Evolutionary conservation across 2,888 invertebrate species (phyloP).

Genomic region (Lasioglossum zephyrum): DNA sequence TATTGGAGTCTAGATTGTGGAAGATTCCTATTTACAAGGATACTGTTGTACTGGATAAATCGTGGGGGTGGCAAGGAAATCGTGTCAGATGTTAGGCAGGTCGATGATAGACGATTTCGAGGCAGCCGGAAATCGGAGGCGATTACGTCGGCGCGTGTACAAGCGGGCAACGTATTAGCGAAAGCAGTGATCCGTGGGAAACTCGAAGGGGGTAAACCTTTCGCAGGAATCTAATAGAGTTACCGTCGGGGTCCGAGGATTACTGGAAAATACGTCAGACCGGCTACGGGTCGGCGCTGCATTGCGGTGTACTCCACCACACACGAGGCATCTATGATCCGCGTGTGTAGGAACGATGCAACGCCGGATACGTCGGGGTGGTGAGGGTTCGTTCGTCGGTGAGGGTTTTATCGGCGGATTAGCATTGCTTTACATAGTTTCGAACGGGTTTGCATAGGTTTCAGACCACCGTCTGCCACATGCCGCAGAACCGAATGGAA

Average conservation of each 20-base stretch:
- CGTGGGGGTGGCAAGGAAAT: not conserved
- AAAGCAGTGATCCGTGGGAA: constrained; percentile 46
- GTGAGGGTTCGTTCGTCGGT: constrained; percentile 72
- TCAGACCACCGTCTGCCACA: constrained; percentile 64
- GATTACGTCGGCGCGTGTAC: constrained; percentile 53
- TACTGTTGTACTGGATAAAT: too few relatives aligned
- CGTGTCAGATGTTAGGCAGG: not conserved
- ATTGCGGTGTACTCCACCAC: constrained; percentile 73
- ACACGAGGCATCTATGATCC: constrained; percentile 38
- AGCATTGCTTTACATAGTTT: constrained; percentile 83
- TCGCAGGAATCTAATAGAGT: constrained; percentile 77
- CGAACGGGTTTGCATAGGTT: constrained; percentile 80
- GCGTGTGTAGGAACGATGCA: constrained; percentile 52
- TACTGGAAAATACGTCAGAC: constrained; percentile 78
- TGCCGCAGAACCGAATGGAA: constrained; percentile 49
- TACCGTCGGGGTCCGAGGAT: constrained; percentile 74
- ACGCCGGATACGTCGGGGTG: constrained; percentile 60
- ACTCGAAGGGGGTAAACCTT: constrained; percentile 59
- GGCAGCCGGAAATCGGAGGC: constrained; percentile 28
- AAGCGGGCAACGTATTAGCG: constrained; percentile 53
- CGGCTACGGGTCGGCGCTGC: constrained; percentile 61
- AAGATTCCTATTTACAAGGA: too few relatives aligned
- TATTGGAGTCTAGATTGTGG: too few relatives aligned
- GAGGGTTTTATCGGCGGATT: constrained; percentile 82
- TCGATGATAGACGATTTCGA: constrained; percentile 15